Evolutionary conservation across 1,140 invertebrate genomes (phyloP).

Genomic region (Acromyrmex echinatior): DNA sequence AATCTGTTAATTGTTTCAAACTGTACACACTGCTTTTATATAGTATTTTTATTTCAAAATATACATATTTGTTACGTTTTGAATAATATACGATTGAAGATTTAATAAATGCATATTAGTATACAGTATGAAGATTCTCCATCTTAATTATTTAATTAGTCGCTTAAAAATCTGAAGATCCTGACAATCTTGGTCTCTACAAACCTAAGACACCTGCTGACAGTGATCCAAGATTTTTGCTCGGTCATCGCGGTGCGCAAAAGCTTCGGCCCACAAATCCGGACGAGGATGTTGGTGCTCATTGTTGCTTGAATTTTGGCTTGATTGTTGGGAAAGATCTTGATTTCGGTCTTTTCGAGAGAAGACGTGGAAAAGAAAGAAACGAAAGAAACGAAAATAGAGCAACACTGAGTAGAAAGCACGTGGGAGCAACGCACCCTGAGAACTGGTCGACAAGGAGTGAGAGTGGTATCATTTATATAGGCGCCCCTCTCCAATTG

Average conservation of each 20-base stretch:
- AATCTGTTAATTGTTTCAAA: not conserved
- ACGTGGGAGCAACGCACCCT: slow-evolving; percentile 59
- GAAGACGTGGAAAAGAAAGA: not conserved
- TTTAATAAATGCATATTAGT: not conserved
- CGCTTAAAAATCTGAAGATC: not conserved
- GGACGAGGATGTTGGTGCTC: slow-evolving; percentile 69
- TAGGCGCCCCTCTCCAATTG: slow-evolving; percentile 57
- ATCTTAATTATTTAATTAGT: not conserved
- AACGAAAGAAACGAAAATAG: not conserved
- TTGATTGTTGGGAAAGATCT: not conserved
- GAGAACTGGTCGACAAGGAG: slow-evolving; percentile 46
- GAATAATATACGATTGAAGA: not conserved
- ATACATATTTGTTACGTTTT: not conserved
- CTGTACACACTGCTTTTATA: not conserved
- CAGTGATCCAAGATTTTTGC: slow-evolving; percentile 64
- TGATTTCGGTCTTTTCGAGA: not conserved
- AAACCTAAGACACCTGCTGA: slow-evolving; percentile 74
- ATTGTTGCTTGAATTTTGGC: slow-evolving; percentile 50
- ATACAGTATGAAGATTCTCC: not conserved
- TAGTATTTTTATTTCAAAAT: not conserved
- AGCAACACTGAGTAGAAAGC: not conserved
- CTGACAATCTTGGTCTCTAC: slow-evolving; percentile 41
- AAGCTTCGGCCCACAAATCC: slow-evolving; percentile 67
- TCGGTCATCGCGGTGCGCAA: slow-evolving; percentile 42
- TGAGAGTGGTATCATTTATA: slow-evolving; percentile 66